A percentile compares a stretch with the other conserved stretches of the same genome.
Evolutionary conservation across 2,888 invertebrate genomes (phyloP).

Genomic region (Incurvaria masculella): DNA sequence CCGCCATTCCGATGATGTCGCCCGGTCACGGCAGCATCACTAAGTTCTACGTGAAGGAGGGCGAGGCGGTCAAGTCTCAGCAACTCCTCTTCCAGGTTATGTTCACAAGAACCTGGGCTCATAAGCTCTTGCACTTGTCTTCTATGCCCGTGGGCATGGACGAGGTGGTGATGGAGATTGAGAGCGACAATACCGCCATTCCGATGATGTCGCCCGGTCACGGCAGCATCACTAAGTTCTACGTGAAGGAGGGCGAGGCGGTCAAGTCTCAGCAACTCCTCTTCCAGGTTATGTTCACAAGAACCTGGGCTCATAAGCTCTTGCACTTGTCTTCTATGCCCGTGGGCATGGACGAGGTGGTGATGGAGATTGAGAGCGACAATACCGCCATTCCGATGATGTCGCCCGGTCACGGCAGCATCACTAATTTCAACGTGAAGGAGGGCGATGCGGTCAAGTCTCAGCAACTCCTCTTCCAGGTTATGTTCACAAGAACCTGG

Average conservation of each 20-base stretch:
- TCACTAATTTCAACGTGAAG: conserved; percentile 79
- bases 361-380: conserved; percentile 98
- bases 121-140: no score
- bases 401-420: conserved; percentile 81
- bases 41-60: conserved; percentile 82
- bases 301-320: no score
- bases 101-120: no score
- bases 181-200: conserved; percentile 92
- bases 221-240: conserved; percentile 83
- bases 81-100: conserved; percentile 75
- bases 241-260: conserved; percentile 85
- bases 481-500: no score
- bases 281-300: conserved; percentile 71
- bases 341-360: conserved; percentile 88
- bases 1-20: conserved; percentile 70
- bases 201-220: conserved; percentile 76
- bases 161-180: conserved; percentile 94
- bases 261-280: conserved; percentile 83
- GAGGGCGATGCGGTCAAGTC: conserved; percentile 90
- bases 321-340: no score
- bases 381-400: conserved; percentile 80
- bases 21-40: conserved; percentile 86
- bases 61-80: conserved; percentile 84
- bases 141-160: conserved; percentile 87
- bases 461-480: conserved; percentile 74